Percentiles rank a stretch among this genome's conserved stretches.
Conservation (phyloP, 2,797 vertebrate genomes). For the Hyperoplus immaculatus region DNA sequence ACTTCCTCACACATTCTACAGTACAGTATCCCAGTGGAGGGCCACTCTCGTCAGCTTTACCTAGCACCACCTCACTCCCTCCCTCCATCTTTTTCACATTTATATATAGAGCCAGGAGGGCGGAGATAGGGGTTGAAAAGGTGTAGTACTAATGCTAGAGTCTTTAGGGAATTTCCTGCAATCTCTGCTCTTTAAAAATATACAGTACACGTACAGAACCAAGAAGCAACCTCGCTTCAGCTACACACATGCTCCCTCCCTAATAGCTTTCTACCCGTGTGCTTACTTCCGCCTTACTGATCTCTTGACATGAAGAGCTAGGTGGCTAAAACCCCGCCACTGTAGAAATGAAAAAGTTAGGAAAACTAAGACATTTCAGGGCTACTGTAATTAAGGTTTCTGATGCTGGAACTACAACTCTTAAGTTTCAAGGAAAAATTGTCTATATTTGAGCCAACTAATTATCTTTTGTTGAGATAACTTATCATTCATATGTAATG, state of each 20-base stretch:
- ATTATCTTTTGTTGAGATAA: no score
- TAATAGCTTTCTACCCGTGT: neutral
- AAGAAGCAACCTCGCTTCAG: neutral
- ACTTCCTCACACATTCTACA: constrained; percentile 38
- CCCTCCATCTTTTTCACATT: constrained; percentile 32
- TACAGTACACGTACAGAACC: constrained; percentile 29
- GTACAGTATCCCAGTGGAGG: constrained; percentile 40
- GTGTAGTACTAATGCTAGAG: constrained; percentile 44
- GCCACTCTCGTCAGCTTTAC: constrained; percentile 27
- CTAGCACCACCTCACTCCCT: constrained; percentile 12
- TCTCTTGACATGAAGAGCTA: neutral
- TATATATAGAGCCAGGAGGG: constrained; percentile 57
- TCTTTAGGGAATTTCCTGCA: constrained; percentile 62
- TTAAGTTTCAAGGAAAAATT: no score
- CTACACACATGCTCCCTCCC: no score
- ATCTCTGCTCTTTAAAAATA: constrained; percentile 67
- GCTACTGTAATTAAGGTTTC: no score
- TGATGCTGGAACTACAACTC: no score
- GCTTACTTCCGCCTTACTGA: neutral
- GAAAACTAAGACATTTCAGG: no score
- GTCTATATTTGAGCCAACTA: no score
- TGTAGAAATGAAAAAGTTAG: no score
- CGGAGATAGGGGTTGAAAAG: constrained; percentile 42
- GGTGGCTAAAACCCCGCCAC: neutral
- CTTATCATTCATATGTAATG: no score